These are phyloP conservation scores for Remorina albescens DNA, from an alignment of 2,797 vertebrate species.

Conservation along the genomic window DNA sequence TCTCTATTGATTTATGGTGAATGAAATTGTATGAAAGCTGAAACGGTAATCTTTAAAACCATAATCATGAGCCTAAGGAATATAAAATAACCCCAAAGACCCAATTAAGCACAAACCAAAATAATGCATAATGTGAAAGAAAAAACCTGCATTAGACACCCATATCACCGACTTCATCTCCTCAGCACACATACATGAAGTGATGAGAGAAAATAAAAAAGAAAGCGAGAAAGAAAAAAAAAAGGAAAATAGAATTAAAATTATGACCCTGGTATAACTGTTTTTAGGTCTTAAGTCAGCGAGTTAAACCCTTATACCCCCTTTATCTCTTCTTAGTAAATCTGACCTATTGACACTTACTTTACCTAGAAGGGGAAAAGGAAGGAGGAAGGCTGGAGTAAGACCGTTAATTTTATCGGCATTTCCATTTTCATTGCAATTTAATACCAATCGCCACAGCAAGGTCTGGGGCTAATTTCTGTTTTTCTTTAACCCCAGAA, in stretches of 20 bases:
- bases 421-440: constrained; percentile 91
- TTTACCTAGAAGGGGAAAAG: constrained; percentile 69
- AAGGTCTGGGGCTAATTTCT: constrained; percentile 86
- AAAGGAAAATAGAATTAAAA: neutral
- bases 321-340: constrained; percentile 73
- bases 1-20: constrained; percentile 5
- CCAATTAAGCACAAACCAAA: constrained; percentile 25
- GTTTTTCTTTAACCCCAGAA: constrained; percentile 78
- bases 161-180: neutral
- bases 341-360: constrained; percentile 83
- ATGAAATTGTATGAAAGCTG: constrained; percentile 16
- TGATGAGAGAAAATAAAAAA: neutral
- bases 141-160: neutral
- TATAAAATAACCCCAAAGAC: constrained; percentile 33
- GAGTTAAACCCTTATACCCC: constrained; percentile 26
- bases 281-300: constrained; percentile 4
- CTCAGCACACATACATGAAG: neutral
- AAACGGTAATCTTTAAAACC: constrained; percentile 6
- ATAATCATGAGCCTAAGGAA: constrained; percentile 12
- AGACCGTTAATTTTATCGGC: constrained; percentile 89
- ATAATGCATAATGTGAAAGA: constrained; percentile 17
- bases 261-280: neutral
- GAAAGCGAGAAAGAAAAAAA: neutral
- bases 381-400: constrained; percentile 53
- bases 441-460: constrained; percentile 88